Percentiles rank a stretch among this genome's conserved stretches.
phyloP scores from a whole-genome alignment of 2,113 vertebrate species.

The Sturnus vulgaris region DNA sequence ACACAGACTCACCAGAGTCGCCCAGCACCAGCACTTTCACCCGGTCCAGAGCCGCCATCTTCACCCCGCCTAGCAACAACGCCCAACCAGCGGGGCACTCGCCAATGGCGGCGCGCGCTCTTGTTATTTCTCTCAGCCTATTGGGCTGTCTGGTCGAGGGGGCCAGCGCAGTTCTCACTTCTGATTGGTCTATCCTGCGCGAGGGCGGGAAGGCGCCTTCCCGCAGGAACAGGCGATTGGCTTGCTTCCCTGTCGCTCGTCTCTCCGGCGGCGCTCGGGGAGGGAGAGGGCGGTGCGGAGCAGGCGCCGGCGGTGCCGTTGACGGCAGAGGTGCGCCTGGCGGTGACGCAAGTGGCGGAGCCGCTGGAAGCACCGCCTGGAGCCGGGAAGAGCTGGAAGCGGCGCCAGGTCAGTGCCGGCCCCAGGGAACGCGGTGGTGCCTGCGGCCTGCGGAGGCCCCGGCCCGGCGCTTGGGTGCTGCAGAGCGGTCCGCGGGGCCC shows the following conservation, averaged over 20 bases:
- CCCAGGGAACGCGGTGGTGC: not conserved
- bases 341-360: not conserved
- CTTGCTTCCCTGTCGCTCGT: accelerated
- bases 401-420: conserved; percentile 43
- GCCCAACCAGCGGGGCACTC: too few species aligned
- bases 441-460: not conserved
- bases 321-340: not conserved
- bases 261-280: accelerated
- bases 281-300: accelerated
- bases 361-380: not conserved
- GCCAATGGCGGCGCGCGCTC: conserved; percentile 13
- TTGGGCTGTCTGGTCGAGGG: not conserved
- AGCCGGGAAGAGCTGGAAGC: not conserved
- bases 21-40: conserved; percentile 95
- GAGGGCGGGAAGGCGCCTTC: accelerated
- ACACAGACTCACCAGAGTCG: conserved; percentile 85
- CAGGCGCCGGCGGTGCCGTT: accelerated
- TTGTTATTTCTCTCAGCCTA: accelerated
- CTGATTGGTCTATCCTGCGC: accelerated
- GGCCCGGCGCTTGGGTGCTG: not conserved
- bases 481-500: not conserved
- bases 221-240: not conserved
- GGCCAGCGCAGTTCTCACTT: accelerated
- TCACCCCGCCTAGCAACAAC: not conserved
- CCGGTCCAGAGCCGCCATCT: conserved; percentile 92